Conservation (phyloP, 1,140 invertebrate species). For the Diachasmimorpha longicaudata region DNA sequence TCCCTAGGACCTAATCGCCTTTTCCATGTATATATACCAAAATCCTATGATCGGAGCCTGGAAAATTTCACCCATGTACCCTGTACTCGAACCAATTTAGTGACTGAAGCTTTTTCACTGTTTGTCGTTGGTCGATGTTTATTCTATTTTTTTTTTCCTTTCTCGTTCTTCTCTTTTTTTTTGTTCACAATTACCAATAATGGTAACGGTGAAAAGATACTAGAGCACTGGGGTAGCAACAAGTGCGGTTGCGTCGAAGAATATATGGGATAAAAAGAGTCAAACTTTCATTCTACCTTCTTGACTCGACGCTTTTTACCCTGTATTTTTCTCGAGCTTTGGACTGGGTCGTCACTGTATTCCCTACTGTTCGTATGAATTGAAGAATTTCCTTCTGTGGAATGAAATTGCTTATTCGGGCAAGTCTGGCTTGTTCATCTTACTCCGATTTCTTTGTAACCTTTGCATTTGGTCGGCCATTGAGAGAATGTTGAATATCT, state of each 20-base stretch:
- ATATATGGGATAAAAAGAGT: background rate
- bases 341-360: background rate
- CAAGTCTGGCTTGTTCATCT: background rate
- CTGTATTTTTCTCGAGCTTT: background rate
- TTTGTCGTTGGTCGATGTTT: background rate
- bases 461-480: background rate
- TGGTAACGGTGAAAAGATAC: background rate
- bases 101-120: background rate
- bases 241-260: background rate
- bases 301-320: background rate
- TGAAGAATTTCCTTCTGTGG: background rate
- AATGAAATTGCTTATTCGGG: background rate
- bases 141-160: background rate
- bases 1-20: background rate
- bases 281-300: background rate
- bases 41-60: background rate
- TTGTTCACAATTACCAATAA: conserved; percentile 14
- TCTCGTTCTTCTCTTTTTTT: background rate
- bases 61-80: background rate
- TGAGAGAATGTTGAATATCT: background rate
- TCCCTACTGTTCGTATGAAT: background rate
- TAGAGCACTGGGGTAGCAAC: background rate
- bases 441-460: background rate
- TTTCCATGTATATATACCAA: background rate
- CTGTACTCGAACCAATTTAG: background rate